phyloP scores from a whole-genome alignment of 2,113 vertebrate genomes.

The Perccottus glenii region DNA sequence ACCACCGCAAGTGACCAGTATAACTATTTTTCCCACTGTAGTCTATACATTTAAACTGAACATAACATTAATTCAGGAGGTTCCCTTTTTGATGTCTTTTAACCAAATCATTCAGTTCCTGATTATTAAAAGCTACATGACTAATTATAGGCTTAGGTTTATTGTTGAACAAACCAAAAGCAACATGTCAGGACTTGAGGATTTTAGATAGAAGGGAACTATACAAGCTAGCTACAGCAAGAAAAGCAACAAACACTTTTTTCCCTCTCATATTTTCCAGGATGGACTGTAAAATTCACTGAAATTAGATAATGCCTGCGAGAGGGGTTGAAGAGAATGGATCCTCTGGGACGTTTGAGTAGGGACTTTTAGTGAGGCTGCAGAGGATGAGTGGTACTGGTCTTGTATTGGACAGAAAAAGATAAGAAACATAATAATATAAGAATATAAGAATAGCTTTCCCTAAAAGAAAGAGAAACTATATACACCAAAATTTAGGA shows the following conservation, averaged over 20 bases:
- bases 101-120: constrained; percentile 6
- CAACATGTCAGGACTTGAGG: not conserved
- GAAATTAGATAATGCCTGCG: constrained; percentile 29
- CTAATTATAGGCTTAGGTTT: constrained; percentile 4
- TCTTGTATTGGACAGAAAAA: not conserved
- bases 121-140: constrained; percentile 21
- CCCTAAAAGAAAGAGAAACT: constrained; percentile 1
- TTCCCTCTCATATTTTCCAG: constrained; percentile 53
- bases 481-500: constrained; percentile 6
- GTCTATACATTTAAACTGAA: not conserved
- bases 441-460: too few species aligned
- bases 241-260: not conserved
- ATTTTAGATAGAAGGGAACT: not conserved
- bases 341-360: not conserved
- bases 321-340: not conserved
- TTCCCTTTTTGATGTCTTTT: not conserved
- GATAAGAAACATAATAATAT: not conserved
- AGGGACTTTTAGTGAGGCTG: not conserved
- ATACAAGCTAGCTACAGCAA: not conserved
- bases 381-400: constrained; percentile 41
- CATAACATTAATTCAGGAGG: not conserved
- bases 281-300: constrained; percentile 57
- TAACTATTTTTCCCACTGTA: too few species aligned
- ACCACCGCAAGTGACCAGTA: too few species aligned
- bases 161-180: not conserved